Percentiles rank a stretch among this genome's conserved stretches.
phyloP scores from a whole-genome alignment of 2,888 invertebrate genomes.

The Eubasilissa splendida region DNA sequence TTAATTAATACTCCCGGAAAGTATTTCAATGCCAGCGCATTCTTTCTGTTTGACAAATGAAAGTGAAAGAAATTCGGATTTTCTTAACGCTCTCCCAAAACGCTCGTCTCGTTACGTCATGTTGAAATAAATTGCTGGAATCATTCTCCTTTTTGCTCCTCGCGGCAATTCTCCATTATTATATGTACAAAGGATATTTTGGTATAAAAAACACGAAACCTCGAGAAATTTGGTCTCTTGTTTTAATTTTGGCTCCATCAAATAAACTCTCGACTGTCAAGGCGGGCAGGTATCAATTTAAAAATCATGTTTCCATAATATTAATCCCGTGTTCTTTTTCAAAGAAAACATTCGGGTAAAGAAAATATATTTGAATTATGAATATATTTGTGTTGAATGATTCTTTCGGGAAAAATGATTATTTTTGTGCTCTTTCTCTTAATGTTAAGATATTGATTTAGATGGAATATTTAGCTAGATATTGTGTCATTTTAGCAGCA shows the following conservation, averaged over 20 bases:
- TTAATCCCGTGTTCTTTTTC: neutral
- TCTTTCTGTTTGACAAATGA: neutral
- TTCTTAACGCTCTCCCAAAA: neutral
- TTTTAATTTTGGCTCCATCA: neutral
- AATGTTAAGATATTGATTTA: too few species aligned
- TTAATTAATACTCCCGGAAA: too few species aligned
- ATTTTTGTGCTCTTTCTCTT: too few species aligned
- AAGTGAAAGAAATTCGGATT: conserved; percentile 6
- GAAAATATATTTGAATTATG: too few species aligned
- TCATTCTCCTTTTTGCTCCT: neutral
- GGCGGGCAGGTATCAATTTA: conserved; percentile 6
- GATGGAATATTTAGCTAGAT: too few species aligned
- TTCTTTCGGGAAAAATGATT: too few species aligned
- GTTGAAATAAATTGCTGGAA: conserved; percentile 25
- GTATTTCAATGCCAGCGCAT: neutral
- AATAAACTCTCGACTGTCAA: conserved; percentile 7
- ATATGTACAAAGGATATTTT: neutral
- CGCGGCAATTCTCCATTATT: conserved; percentile 15
- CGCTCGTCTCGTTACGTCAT: conserved; percentile 24
- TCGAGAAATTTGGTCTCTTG: conserved; percentile 20
- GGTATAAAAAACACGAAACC: conserved; percentile 28
- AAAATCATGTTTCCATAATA: neutral
- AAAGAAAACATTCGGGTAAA: too few species aligned
- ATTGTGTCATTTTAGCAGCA: too few species aligned
- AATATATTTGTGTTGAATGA: too few species aligned